These are phyloP conservation scores for Mastomys coucha DNA, from an alignment of 2,113 vertebrate species.

Conservation along the genomic window DNA sequence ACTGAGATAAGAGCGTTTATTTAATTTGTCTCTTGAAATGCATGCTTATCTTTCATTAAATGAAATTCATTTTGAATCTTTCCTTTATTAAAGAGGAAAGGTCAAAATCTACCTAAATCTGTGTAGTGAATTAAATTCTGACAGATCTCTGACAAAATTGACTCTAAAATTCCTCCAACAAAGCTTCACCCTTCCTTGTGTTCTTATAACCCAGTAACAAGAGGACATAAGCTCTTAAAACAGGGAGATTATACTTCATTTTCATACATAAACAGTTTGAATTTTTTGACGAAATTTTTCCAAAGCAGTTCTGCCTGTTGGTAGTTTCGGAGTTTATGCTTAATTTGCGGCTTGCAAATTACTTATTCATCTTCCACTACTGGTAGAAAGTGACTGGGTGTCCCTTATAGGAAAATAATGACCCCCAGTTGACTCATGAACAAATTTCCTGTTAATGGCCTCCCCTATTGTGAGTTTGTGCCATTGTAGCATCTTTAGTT, in stretches of 20 bases:
- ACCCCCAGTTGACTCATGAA: slow-evolving; percentile 29
- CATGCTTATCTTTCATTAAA: not conserved
- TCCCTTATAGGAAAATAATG: not conserved
- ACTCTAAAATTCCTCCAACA: not conserved
- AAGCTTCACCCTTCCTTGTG: not conserved
- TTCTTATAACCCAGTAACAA: not conserved
- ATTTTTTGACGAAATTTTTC: slow-evolving; percentile 2
- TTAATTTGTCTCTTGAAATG: slow-evolving; percentile 44
- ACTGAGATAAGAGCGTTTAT: slow-evolving; percentile 12
- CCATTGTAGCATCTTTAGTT: slow-evolving; percentile 26
- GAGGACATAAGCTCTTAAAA: not conserved
- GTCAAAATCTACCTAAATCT: slow-evolving; percentile 38
- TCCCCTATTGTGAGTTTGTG: not conserved
- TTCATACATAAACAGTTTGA: not conserved
- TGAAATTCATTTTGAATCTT: slow-evolving; percentile 40
- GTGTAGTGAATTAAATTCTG: slow-evolving; percentile 46
- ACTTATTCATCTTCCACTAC: not conserved
- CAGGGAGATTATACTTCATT: not conserved
- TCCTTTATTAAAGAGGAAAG: slow-evolving; percentile 31
- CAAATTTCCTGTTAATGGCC: not conserved
- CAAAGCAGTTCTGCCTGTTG: not conserved
- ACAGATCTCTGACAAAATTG: not conserved
- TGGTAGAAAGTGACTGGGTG: slow-evolving; percentile 36
- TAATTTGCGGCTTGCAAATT: slow-evolving; percentile 45
- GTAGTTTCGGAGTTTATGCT: not conserved